phyloP scores from a whole-genome alignment of 2,797 vertebrate species.

The Cynopterus sphinx region DNA sequence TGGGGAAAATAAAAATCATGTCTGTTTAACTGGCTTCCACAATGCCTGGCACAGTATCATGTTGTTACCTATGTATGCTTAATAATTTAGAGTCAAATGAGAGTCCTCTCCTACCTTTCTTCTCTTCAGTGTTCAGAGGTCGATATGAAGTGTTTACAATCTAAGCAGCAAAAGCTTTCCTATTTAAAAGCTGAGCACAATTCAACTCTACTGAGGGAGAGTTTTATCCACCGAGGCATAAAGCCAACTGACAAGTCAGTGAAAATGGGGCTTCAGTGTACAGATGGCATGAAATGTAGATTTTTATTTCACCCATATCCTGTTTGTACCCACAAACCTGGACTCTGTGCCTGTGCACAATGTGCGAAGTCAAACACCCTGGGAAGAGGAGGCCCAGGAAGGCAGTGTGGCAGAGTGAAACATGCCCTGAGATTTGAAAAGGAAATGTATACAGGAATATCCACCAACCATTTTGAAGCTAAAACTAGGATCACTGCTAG shows the following conservation, averaged over 20 bases:
- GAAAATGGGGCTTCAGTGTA: accelerated
- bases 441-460: neutral
- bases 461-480: neutral
- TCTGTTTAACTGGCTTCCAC: neutral
- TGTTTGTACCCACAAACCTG: neutral
- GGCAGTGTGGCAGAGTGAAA: neutral
- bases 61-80: neutral
- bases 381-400: neutral
- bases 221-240: neutral
- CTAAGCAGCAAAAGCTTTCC: neutral
- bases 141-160: neutral
- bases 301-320: neutral
- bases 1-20: neutral
- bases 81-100: neutral
- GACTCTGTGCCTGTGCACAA: neutral
- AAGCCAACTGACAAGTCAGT: neutral
- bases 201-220: neutral
- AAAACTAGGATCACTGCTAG: neutral
- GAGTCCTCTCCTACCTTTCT: neutral
- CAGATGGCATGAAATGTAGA: neutral
- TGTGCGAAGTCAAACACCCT: neutral
- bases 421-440: neutral
- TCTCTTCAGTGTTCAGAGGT: neutral
- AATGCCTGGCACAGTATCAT: neutral
- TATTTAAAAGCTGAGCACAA: neutral